phyloP scores from a whole-genome alignment of 92 coral and sea anemone species.

The Chrysogorgia sp. region DNA sequence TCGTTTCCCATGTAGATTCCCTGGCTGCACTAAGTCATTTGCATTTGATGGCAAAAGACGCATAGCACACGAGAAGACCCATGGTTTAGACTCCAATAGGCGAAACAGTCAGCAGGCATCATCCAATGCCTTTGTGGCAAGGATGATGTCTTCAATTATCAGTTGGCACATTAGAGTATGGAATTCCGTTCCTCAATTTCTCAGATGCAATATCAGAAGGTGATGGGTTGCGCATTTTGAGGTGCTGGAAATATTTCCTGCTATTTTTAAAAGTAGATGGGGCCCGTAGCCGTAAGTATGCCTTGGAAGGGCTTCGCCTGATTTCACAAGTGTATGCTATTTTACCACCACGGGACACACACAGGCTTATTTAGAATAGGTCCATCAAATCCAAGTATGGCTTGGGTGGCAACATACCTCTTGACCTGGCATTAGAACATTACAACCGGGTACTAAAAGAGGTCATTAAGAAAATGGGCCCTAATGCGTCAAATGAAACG shows the following conservation, averaged over 20 bases:
- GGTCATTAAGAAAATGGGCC: conserved; percentile 25
- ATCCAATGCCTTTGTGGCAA: too few species aligned
- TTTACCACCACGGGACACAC: conserved; percentile 14
- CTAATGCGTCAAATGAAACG: conserved; percentile 17
- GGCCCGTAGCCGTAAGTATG: too few species aligned
- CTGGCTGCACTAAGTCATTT: too few species aligned
- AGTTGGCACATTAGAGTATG: conserved; percentile 11
- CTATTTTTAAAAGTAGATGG: conserved; percentile 17
- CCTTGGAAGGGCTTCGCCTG: too few species aligned
- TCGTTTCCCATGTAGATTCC: too few species aligned
- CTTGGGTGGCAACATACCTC: conserved; percentile 38
- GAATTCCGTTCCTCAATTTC: conserved; percentile 19
- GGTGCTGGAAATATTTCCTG: conserved; percentile 18
- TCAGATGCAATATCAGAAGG: conserved; percentile 26
- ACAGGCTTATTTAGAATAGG: too few species aligned
- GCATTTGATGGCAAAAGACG: too few species aligned
- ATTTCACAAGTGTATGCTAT: too few species aligned
- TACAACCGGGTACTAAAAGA: conserved; percentile 27
- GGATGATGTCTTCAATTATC: too few species aligned
- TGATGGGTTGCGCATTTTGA: conserved; percentile 30
- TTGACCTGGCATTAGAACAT: conserved; percentile 22
- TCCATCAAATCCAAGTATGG: conserved; percentile 23
- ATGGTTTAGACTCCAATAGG: too few species aligned
- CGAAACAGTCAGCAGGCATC: too few species aligned
- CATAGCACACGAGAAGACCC: too few species aligned